A percentile compares a stretch with the other conserved stretches of the same genome.
phyloP scores from a whole-genome alignment of 2,888 invertebrate genomes.

The Arrhopalites spinosus region DNA sequence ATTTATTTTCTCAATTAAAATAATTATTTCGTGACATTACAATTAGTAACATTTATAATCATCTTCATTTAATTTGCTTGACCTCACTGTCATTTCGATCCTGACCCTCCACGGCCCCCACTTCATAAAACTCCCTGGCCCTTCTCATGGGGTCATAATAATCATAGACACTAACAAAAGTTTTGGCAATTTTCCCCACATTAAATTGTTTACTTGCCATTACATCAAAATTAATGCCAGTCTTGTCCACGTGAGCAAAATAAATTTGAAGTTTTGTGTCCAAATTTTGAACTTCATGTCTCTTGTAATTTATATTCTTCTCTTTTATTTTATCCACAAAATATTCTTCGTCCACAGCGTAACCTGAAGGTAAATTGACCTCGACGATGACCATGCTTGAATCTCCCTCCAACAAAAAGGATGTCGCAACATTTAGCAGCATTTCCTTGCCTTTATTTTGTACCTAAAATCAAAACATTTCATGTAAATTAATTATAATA shows the following conservation, averaged over 20 bases:
- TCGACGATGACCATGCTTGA: not conserved
- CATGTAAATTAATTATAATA: too few species aligned
- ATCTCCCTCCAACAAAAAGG: not conserved
- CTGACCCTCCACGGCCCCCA: too few species aligned
- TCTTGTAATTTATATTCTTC: not conserved
- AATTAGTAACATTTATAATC: too few species aligned
- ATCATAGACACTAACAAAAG: not conserved
- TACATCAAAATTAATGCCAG: not conserved
- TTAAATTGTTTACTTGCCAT: conserved; percentile 58
- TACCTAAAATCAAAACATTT: too few species aligned
- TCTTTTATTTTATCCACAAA: not conserved
- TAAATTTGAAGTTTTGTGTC: not conserved
- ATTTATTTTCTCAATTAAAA: too few species aligned
- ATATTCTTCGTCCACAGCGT: not conserved
- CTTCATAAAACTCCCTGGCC: not conserved
- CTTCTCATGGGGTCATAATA: not conserved
- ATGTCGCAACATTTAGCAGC: too few species aligned
- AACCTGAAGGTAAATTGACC: not conserved
- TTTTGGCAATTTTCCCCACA: not conserved
- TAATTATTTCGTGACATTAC: too few species aligned
- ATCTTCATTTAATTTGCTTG: too few species aligned
- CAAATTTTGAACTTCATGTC: not conserved
- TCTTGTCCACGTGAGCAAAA: not conserved
- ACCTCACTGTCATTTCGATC: too few species aligned
- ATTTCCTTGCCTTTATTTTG: too few species aligned